A percentile compares a stretch with the other conserved stretches of the same genome.
Conservation (phyloP, 2,888 invertebrate species). For the Philereme vetulata region DNA sequence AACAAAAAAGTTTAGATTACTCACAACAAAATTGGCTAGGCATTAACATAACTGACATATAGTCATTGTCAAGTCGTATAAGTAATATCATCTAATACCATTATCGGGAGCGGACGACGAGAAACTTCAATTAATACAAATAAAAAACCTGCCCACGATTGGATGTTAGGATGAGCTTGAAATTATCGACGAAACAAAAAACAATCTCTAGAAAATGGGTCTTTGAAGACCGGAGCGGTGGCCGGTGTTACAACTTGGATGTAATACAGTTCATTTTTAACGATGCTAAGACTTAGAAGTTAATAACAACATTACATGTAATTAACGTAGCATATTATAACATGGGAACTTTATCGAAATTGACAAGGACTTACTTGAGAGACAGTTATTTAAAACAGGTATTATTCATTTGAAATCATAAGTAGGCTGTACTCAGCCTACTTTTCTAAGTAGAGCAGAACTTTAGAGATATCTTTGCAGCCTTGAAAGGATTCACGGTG, state of each 20-base stretch:
- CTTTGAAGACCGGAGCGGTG: constrained; percentile 41
- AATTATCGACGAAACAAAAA: constrained; percentile 51
- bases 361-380: constrained; percentile 15
- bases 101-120: constrained; percentile 33
- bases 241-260: constrained; percentile 34
- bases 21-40: constrained; percentile 43
- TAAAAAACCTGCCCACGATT: constrained; percentile 31
- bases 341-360: constrained; percentile 21
- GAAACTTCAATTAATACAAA: constrained; percentile 32
- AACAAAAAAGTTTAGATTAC: constrained; percentile 45
- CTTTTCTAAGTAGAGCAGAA: constrained; percentile 6
- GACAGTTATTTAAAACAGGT: constrained; percentile 11
- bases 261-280: constrained; percentile 21
- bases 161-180: constrained; percentile 47
- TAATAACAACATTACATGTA: constrained; percentile 27
- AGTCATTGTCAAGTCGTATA: constrained; percentile 37
- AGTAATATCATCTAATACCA: constrained; percentile 41
- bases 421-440: not conserved
- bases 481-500: constrained; percentile 33
- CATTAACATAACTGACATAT: constrained; percentile 33
- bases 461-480: constrained; percentile 17
- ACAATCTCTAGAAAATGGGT: constrained; percentile 43
- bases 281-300: constrained; percentile 24
- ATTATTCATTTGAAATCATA: constrained; percentile 9
- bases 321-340: constrained; percentile 25